Percentiles rank a stretch among this genome's conserved stretches.
These are phyloP conservation scores for Heliconius sara DNA, from an alignment of 2,888 invertebrate genomes.

Conservation along the genomic window DNA sequence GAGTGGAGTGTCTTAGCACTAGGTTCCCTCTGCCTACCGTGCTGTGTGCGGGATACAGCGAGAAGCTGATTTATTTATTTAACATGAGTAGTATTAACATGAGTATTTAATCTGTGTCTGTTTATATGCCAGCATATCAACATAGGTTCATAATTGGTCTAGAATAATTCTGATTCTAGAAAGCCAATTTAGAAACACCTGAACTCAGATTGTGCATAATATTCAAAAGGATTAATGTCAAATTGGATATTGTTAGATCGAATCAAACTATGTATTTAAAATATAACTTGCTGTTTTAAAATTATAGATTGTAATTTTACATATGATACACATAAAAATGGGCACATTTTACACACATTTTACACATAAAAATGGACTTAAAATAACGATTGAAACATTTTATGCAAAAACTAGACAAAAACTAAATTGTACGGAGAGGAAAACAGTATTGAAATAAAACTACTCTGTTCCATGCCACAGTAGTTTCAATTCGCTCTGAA, in stretches of 20 bases:
- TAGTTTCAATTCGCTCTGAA: constrained; percentile 15
- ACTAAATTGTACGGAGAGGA: neutral
- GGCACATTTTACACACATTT: neutral
- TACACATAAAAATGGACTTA: neutral
- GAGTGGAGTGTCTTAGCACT: too few relatives aligned
- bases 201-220: neutral
- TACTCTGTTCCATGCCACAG: constrained; percentile 4
- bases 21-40: too few relatives aligned
- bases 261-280: neutral
- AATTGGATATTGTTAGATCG: neutral
- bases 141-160: neutral
- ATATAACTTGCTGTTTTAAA: neutral
- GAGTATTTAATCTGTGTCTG: neutral
- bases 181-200: too few relatives aligned
- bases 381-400: neutral
- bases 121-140: neutral
- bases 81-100: neutral
- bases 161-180: too few relatives aligned
- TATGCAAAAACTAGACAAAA: neutral
- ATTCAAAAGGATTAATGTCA: neutral
- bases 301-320: too few relatives aligned
- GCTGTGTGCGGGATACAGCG: neutral
- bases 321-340: neutral
- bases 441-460: neutral
- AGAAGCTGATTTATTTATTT: neutral